Base-by-base conservation (phyloP, 2,797 vertebrate genomes). In the Danionella dracula region DNA sequence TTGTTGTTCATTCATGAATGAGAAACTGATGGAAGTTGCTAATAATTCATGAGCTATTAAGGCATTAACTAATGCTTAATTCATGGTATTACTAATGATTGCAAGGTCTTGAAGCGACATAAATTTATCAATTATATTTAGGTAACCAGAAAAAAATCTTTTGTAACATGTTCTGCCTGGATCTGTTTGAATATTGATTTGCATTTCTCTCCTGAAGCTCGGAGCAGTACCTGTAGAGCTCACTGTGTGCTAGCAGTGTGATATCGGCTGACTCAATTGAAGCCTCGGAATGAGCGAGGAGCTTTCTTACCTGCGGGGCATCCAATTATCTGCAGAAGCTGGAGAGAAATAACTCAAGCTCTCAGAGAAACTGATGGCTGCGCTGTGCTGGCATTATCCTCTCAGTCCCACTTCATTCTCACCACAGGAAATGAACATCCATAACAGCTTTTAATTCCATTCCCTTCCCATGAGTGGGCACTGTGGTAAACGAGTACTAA, bases 291-390 rank as follows among this genome's bases (percentile, higher is more conserved):
- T 49, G n/a, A 66, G 42, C 19, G 23, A 57, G 21, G 62, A 46
- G 31, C 50, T 66, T 21, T 66, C 64, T 46, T 57, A 66, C 32
- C 63, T 66, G 64, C 53, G 31, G 53, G 53, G 34, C 32, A 48
- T 57, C 64, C 64, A 57, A 66, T 57, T 40, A 66, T 57, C 64
- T 16, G 32, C 44, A 11, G 41, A 31, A 40, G 44, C 53, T 42
- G 45, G 53, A 56, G 42, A 57, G 44, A 57, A 57, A 66, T 66
- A 66, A 66, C 64, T 66, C 20, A 1, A 13, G 42, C 19, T 16
- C 37, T 45, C 21, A 27, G 51, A 32, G 13, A 66, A 37, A 20
- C 19, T 15, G 37, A 41, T 34, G n/a, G 21, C 55, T 34, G 56
- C 53, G 32, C 31, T 15, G 50, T 1, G 5, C 34, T 45, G 21